Percentiles rank a stretch among this genome's conserved stretches.
Evolutionary conservation across 2,797 vertebrate species (phyloP).

Genomic region (Nannoperca obscura): DNA sequence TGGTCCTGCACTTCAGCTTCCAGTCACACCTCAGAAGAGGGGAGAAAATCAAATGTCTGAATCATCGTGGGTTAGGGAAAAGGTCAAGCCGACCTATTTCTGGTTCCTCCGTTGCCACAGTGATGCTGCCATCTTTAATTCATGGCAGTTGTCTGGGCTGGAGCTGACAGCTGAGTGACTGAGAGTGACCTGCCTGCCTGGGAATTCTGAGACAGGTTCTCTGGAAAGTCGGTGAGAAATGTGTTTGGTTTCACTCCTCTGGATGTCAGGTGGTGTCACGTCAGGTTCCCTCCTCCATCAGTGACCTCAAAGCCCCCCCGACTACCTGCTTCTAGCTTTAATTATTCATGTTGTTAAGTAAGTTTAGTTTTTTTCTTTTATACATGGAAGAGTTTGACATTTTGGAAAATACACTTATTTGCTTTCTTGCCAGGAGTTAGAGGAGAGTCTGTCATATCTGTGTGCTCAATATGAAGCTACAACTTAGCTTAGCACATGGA

Average conservation of each 20-base stretch:
- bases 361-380: conserved; percentile 24
- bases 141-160: conserved; percentile 72
- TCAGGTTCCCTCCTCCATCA: conserved; percentile 55
- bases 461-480: not conserved
- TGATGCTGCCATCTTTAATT: conserved; percentile 80
- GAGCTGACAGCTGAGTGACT: conserved; percentile 72
- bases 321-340: conserved; percentile 22
- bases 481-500: not conserved
- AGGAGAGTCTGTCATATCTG: not conserved
- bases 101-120: conserved; percentile 63
- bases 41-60: conserved; percentile 76
- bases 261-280: conserved; percentile 61
- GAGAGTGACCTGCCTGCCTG: conserved; percentile 66
- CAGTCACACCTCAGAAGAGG: conserved; percentile 66
- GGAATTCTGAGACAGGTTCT: conserved; percentile 59
- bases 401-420: not conserved
- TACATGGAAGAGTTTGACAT: conserved; percentile 14
- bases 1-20: conserved; percentile 53
- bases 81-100: conserved; percentile 80
- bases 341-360: conserved; percentile 54
- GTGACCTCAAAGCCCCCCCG: conserved; percentile 29
- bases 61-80: conserved; percentile 70
- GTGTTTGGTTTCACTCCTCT: conserved; percentile 53
- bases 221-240: conserved; percentile 48
- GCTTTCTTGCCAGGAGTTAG: not conserved